A percentile compares a stretch with the other conserved stretches of the same genome.
Evolutionary conservation across 2,888 invertebrate genomes (phyloP).

Genomic region (Malthinus seriepunctatus): DNA sequence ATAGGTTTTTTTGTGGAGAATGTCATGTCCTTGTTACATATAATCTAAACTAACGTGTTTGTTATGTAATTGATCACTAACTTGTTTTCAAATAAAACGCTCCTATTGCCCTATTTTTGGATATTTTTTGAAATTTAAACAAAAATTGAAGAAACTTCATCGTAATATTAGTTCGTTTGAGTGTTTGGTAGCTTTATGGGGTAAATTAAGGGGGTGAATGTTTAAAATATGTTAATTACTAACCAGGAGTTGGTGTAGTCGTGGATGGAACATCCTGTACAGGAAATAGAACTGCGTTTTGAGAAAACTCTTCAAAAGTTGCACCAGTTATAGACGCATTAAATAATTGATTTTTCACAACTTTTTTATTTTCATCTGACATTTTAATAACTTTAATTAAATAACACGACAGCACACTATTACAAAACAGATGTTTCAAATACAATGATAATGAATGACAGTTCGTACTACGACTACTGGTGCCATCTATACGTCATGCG

Average conservation of each 20-base stretch:
- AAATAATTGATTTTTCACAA: slow-evolving; percentile 69
- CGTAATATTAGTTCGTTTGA: not conserved
- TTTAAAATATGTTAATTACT: not conserved
- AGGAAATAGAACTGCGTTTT: slow-evolving; percentile 72
- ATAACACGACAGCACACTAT: not conserved
- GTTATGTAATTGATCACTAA: too few species aligned
- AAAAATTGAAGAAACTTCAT: not conserved
- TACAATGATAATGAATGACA: not conserved
- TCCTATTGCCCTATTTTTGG: too few species aligned
- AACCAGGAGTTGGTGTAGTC: slow-evolving; percentile 39
- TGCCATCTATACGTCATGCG: too few species aligned
- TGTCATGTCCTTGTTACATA: too few species aligned
- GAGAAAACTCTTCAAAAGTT: slow-evolving; percentile 73
- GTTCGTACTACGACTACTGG: too few species aligned
- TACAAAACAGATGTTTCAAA: slow-evolving; percentile 14
- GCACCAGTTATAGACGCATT: slow-evolving; percentile 74
- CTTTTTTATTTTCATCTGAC: slow-evolving; percentile 38
- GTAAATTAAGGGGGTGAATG: not conserved
- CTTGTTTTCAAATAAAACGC: too few species aligned
- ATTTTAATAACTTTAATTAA: slow-evolving; percentile 4
- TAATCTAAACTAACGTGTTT: too few species aligned
- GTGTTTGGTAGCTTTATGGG: not conserved
- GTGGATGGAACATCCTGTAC: slow-evolving; percentile 55
- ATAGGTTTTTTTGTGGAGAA: too few species aligned
- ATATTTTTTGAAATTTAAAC: too few species aligned